These are phyloP conservation scores for Labeo rohita DNA, from an alignment of 2,113 vertebrate species.

Conservation along the genomic window DNA sequence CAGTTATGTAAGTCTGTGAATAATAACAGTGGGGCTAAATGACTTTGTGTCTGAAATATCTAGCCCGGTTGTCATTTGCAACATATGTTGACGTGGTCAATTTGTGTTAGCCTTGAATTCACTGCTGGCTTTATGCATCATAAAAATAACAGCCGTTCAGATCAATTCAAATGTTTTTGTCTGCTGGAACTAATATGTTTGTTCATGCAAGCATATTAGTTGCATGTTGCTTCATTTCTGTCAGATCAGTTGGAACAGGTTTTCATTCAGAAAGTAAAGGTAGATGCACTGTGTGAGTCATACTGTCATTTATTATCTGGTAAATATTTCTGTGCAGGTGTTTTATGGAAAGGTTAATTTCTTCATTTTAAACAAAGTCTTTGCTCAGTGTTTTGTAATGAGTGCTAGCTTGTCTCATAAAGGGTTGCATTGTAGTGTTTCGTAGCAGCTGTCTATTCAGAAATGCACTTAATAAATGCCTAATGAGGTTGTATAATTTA, in stretches of 20 bases:
- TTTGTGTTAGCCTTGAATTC: not conserved
- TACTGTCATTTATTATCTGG: not conserved
- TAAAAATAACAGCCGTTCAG: not conserved
- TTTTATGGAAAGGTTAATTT: not conserved
- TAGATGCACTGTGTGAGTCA: not conserved
- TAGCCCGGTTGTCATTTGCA: not conserved
- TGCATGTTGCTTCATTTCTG: not conserved
- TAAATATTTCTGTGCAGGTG: not conserved
- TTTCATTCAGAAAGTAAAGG: not conserved
- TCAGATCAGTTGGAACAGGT: not conserved
- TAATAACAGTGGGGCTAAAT: not conserved
- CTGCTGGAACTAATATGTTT: not conserved
- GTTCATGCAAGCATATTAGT: no score
- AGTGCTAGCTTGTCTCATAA: not conserved
- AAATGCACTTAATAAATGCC: not conserved
- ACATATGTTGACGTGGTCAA: slow-evolving; percentile 24
- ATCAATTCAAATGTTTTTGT: not conserved
- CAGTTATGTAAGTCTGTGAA: not conserved
- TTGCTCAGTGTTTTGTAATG: not conserved
- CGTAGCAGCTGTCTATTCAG: not conserved
- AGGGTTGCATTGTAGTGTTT: not conserved
- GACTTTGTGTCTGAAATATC: not conserved
- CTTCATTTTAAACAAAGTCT: not conserved
- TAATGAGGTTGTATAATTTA: not conserved
- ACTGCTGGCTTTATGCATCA: not conserved